phyloP scores from a whole-genome alignment of 1,140 invertebrate genomes.

The Mercenaria mercenaria region DNA sequence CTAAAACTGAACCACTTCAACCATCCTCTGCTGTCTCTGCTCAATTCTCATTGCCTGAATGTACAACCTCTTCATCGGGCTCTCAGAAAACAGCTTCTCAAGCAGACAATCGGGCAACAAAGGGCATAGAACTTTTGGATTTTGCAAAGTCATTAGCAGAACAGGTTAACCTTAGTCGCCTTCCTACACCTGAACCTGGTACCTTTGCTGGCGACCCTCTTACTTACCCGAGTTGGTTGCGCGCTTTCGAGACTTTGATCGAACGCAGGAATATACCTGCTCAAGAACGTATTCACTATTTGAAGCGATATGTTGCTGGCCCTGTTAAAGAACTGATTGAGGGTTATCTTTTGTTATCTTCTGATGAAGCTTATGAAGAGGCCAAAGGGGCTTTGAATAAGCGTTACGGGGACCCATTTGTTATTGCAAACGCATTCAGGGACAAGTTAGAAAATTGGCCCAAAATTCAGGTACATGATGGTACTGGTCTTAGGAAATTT shows the following conservation, averaged over 20 bases:
- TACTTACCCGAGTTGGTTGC: constrained; percentile 62
- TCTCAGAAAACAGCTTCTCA: not conserved
- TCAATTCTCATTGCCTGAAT: too few relatives aligned
- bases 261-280: constrained; percentile 94
- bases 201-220: constrained; percentile 66
- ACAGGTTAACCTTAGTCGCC: constrained; percentile 48
- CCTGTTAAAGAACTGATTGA: constrained; percentile 50
- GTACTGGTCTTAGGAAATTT: constrained; percentile 48
- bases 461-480: constrained; percentile 53
- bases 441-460: constrained; percentile 68
- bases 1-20: too few relatives aligned
- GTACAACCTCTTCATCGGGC: too few relatives aligned
- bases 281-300: constrained; percentile 85
- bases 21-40: too few relatives aligned
- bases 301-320: constrained; percentile 80
- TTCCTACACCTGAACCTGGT: constrained; percentile 64
- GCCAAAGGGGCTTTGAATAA: constrained; percentile 62
- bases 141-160: constrained; percentile 57
- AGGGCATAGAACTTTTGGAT: not conserved
- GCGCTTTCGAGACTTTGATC: constrained; percentile 94
- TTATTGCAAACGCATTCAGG: constrained; percentile 53
- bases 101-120: not conserved
- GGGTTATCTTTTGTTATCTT: constrained; percentile 58
- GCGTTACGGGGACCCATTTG: constrained; percentile 64
- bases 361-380: constrained; percentile 53